These are phyloP conservation scores for Manis pentadactyla DNA, from an alignment of 2,797 vertebrate species.

Conservation along the genomic window DNA sequence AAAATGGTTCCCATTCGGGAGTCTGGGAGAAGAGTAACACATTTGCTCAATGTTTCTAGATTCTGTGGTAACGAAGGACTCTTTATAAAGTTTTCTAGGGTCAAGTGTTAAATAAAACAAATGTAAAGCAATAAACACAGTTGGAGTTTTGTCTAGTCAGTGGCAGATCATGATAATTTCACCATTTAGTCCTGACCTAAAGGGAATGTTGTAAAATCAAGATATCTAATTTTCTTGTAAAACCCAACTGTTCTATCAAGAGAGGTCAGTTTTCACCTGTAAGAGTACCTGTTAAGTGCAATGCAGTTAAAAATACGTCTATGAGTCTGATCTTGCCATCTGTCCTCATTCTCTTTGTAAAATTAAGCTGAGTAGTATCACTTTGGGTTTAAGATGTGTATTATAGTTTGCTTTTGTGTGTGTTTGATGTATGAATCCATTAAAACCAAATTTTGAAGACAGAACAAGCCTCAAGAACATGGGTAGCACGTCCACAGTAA, in stretches of 20 bases:
- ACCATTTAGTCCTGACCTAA: slow-evolving; percentile 56
- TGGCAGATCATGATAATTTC: slow-evolving; percentile 76
- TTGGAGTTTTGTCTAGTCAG: slow-evolving; percentile 41
- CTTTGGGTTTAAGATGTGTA: neutral
- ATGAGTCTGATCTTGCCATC: neutral
- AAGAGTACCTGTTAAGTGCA: slow-evolving; percentile 61
- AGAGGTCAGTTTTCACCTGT: slow-evolving; percentile 58
- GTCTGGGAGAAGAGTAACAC: neutral
- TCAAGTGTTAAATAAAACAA: slow-evolving; percentile 79
- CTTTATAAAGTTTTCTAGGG: slow-evolving; percentile 72
- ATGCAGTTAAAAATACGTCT: slow-evolving; percentile 37
- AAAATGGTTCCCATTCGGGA: neutral
- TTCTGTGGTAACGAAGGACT: slow-evolving; percentile 46
- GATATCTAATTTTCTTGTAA: slow-evolving; percentile 67
- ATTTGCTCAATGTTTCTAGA: slow-evolving; percentile 1
- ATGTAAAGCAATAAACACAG: slow-evolving; percentile 71
- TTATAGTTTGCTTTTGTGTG: neutral
- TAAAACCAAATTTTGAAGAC: neutral
- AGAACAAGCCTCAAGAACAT: neutral
- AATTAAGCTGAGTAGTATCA: neutral
- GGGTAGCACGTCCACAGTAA: rapidly evolving
- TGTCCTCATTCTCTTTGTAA: slow-evolving; percentile 35
- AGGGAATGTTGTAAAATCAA: slow-evolving; percentile 70
- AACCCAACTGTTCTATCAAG: slow-evolving; percentile 61
- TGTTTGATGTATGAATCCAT: neutral